Evolutionary conservation across 1,140 invertebrate species (phyloP), one percentile per base, ranked within the genome.

Genomic region (Epicauta chinensis): DNA sequence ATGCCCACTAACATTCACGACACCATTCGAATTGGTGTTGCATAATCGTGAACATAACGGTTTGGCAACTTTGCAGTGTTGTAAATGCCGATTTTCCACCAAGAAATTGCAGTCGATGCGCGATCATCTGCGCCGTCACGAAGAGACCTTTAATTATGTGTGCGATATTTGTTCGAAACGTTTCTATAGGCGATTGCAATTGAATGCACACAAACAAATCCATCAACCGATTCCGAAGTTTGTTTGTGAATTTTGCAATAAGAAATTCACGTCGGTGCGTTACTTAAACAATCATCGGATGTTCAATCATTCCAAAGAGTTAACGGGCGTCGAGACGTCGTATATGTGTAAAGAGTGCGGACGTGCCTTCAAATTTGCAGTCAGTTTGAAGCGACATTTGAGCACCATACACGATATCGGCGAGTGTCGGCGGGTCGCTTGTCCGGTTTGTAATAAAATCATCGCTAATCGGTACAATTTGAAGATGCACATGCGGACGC

Each of bases 401-500:
- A 61, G 61, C 40, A 53, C 52, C 5, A 62, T 63, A 11, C 61
- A 65, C 15, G 55, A 60, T 23, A 63, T 65, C 32, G 56, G 63
- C 2, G 52, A 55, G 29, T 52, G 53, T 42, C 44, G 56, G n/a
- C 61, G 51, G 2, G 61, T 62, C 3, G 44, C 53, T 29, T 65
- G 63, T 42, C 56, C 54, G 6, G 53, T 67, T 36, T 67, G 65
- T 45, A 49, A 53, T 4, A 67, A 67, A 44, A 36, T 56, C 1
- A 65, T 66, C 11, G 59, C 61, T 1, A 64, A 66, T 42, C 55
- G 52, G 34, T 60, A 59, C 46, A 66, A 62, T 34, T 51, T 67
- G 45, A 62, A 61, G 31, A 81, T 82, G 14, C 88, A 91, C 65
- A 86, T 89, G 82, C 75, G 86, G 32, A 78, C 81, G 44, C 87